Conservation (phyloP, 2,888 invertebrate genomes). For the Alcis repandata region DNA sequence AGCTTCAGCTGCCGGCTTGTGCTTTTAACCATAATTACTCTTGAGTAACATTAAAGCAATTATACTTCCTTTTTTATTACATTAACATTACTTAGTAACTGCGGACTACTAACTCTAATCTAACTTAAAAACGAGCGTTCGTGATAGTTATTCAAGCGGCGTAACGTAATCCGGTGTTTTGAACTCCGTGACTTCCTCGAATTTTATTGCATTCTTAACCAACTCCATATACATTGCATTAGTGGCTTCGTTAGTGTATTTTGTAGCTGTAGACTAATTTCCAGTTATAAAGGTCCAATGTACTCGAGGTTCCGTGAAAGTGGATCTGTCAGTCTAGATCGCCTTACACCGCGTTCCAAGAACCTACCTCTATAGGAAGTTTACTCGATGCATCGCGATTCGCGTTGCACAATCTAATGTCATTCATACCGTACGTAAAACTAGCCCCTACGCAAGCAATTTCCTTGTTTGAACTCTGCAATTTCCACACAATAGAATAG, state of each 20-base stretch:
- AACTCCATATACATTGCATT: slow-evolving; percentile 17
- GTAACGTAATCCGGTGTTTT: slow-evolving; percentile 19
- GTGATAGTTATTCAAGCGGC: slow-evolving; percentile 38
- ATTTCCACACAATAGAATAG: slow-evolving; percentile 57
- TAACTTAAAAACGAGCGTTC: slow-evolving; percentile 9
- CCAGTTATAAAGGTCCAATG: slow-evolving; percentile 38
- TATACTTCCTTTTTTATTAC: slow-evolving; percentile 34
- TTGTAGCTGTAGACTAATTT: slow-evolving; percentile 33
- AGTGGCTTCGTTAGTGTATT: slow-evolving; percentile 23
- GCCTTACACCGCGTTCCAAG: slow-evolving; percentile 59
- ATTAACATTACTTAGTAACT: slow-evolving; percentile 29
- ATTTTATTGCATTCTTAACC: slow-evolving; percentile 26
- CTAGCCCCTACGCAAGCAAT: slow-evolving; percentile 14
- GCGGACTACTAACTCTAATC: slow-evolving; percentile 10
- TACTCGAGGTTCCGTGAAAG: slow-evolving; percentile 54
- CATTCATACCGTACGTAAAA: slow-evolving; percentile 37
- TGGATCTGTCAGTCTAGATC: slow-evolving; percentile 53
- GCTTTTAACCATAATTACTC: slow-evolving; percentile 57
- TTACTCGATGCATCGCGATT: slow-evolving; percentile 53
- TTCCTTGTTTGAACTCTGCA: slow-evolving; percentile 41
- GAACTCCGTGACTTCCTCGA: slow-evolving; percentile 29
- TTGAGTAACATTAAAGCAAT: slow-evolving; percentile 45
- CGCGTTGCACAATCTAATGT: slow-evolving; percentile 52
- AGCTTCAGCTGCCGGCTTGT: slow-evolving; percentile 45
- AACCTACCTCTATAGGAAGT: slow-evolving; percentile 53